These are phyloP conservation scores for Quadriops clusia DNA, from an alignment of 2,888 invertebrate species.

Conservation along the genomic window DNA sequence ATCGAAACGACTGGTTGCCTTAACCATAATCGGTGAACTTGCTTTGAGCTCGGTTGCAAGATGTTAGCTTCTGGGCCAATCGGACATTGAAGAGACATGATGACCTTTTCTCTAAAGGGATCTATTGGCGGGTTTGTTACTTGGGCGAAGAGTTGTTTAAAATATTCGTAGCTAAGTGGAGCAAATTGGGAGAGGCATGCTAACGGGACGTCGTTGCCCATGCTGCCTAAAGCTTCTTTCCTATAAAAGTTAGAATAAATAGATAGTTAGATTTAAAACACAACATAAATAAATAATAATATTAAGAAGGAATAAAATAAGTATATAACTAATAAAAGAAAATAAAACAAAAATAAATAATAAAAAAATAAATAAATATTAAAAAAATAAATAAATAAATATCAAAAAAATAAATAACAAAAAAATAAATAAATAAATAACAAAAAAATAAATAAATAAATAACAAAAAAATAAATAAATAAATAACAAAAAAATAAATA, in stretches of 20 bases:
- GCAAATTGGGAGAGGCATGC: conserved; percentile 94
- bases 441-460: no score
- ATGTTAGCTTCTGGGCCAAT: conserved; percentile 95
- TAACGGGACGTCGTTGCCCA: conserved; percentile 98
- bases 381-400: conserved; percentile 5
- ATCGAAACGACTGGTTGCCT: conserved; percentile 90
- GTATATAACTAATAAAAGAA: conserved; percentile 2
- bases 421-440: conserved; percentile 2
- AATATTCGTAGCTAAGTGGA: conserved; percentile 92
- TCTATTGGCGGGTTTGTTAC: conserved; percentile 99
- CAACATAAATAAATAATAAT: not conserved
- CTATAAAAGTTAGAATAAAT: no score
- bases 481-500: conserved; percentile 3
- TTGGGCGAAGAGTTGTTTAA: conserved; percentile 98
- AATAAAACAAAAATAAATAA: not conserved
- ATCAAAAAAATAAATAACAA: not conserved
- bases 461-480: no score
- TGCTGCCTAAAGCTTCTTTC: conserved; percentile 96
- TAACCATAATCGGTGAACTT: conserved; percentile 82
- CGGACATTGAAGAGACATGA: conserved; percentile 96
- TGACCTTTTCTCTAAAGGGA: conserved; percentile 96
- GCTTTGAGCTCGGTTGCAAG: conserved; percentile 74
- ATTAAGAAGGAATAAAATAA: conserved; percentile 2
- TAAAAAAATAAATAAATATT: conserved; percentile 4
- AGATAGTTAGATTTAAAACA: no score